A percentile compares a stretch with the other conserved stretches of the same genome.
phyloP scores from a whole-genome alignment of 2,888 invertebrate species.

The Tineola bisselliella region DNA sequence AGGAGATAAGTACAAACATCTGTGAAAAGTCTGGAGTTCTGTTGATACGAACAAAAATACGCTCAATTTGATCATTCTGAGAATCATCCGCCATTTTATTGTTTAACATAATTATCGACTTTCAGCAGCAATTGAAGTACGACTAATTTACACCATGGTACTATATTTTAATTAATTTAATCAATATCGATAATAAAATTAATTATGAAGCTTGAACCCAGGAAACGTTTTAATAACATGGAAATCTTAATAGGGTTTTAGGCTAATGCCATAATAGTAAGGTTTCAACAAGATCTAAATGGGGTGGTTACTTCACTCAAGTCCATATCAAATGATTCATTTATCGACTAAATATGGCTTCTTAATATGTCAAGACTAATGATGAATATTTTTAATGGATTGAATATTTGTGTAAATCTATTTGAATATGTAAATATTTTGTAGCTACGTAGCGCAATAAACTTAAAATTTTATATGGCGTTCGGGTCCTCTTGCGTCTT shows the following conservation, averaged over 20 bases:
- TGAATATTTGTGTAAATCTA: not conserved
- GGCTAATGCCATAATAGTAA: not conserved
- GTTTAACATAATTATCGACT: no score
- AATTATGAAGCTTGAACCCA: not conserved
- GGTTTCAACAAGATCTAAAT: not conserved
- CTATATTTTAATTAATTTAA: not conserved
- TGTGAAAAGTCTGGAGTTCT: conserved; percentile 33
- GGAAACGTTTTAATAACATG: not conserved
- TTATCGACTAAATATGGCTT: not conserved
- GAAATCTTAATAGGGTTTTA: not conserved
- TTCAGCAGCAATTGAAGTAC: no score
- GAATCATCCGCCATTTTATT: no score
- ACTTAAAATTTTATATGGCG: not conserved
- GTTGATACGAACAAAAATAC: no score
- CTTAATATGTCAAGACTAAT: not conserved
- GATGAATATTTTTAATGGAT: not conserved
- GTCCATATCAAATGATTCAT: not conserved
- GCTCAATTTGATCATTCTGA: no score
- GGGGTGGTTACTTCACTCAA: not conserved
- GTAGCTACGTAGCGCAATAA: not conserved
- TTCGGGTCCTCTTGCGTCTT: not conserved
- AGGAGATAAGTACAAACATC: conserved; percentile 43
- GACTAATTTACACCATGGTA: no score
- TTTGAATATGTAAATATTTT: not conserved
- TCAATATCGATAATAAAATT: not conserved